Evolutionary conservation across 2,113 vertebrate genomes (phyloP).

Genomic region (Dolichallabes microphthalmus): DNA sequence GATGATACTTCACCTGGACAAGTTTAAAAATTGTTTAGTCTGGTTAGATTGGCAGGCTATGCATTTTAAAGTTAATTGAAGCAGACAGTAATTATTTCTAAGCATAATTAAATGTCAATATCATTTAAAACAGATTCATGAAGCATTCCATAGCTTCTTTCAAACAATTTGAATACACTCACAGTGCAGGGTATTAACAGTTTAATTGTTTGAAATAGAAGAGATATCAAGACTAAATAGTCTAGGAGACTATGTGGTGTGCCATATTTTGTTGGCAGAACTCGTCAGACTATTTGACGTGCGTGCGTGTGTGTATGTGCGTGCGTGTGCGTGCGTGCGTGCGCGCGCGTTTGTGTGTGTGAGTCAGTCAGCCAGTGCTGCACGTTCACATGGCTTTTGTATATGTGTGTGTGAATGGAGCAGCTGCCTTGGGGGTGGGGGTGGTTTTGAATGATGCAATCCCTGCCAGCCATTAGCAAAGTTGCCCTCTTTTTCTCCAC

Average conservation of each 20-base stretch:
- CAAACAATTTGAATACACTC: constrained; percentile 1
- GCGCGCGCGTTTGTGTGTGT: background rate
- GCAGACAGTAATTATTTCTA: background rate
- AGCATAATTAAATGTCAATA: background rate
- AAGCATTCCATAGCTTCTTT: background rate
- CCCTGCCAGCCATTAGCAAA: constrained; percentile 57
- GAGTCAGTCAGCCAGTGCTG: constrained; percentile 25
- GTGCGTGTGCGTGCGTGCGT: constrained; percentile 26
- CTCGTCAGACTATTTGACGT: constrained; percentile 20
- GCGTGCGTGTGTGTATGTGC: constrained; percentile 1
- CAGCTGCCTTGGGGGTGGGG: constrained; percentile 49
- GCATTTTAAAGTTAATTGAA: background rate
- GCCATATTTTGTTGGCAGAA: constrained; percentile 22
- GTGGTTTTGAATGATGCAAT: constrained; percentile 61
- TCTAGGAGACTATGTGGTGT: constrained; percentile 2
- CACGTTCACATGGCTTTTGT: constrained; percentile 44
- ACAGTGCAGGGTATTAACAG: background rate
- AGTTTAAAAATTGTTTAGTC: background rate
- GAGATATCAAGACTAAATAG: background rate
- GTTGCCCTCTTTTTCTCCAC: constrained; percentile 48
- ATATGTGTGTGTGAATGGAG: constrained; percentile 48
- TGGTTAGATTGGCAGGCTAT: background rate
- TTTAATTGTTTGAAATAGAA: constrained; percentile 1
- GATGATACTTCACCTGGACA: background rate
- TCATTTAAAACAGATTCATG: background rate